phyloP scores from a whole-genome alignment of 2,113 vertebrate species.

The Craseonycteris thonglongyai region DNA sequence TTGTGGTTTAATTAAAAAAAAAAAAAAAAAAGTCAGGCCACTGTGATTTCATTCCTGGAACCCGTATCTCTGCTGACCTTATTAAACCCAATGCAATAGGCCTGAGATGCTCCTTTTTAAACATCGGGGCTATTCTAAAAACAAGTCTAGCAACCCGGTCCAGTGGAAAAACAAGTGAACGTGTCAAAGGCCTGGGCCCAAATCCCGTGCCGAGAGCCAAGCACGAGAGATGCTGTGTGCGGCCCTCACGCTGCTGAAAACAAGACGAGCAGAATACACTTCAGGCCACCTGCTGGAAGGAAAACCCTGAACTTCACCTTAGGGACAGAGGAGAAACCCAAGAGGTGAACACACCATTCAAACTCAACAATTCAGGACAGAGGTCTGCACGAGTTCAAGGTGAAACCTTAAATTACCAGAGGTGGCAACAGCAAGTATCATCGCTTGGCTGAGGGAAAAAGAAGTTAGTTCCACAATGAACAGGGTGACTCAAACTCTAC shows the following conservation, averaged over 20 bases:
- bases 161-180: not conserved
- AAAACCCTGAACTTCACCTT: not conserved
- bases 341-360: not conserved
- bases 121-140: conserved; percentile 36
- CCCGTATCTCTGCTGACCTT: conserved; percentile 40
- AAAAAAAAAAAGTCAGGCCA: conserved; percentile 21
- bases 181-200: not conserved
- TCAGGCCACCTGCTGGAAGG: conserved; percentile 10
- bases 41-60: conserved; percentile 41
- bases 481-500: not conserved
- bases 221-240: not conserved
- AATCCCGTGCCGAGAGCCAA: not conserved
- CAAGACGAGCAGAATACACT: not conserved
- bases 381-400: not conserved
- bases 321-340: not conserved
- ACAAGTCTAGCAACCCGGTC: not conserved
- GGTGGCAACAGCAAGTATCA: not conserved
- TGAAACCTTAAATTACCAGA: not conserved
- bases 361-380: not conserved
- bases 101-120: conserved; percentile 6
- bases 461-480: not conserved
- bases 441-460: not conserved
- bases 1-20: not conserved
- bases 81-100: conserved; percentile 38
- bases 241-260: not conserved